Percentiles rank a stretch among this genome's conserved stretches.
phyloP scores from a whole-genome alignment of 1,140 invertebrate genomes.

The Drosophila nannoptera region DNA sequence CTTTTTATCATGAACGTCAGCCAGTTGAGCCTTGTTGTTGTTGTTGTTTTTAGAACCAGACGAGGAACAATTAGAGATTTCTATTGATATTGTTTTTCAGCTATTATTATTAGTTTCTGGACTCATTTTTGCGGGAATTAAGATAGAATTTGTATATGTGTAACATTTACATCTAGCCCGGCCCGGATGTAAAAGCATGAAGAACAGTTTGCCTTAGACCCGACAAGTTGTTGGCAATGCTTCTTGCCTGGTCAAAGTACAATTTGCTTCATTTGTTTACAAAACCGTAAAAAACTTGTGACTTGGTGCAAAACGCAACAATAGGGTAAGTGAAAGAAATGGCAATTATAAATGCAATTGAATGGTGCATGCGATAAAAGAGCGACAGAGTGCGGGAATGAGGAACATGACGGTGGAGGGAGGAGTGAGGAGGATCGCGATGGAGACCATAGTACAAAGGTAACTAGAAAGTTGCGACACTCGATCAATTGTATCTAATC shows the following conservation, averaged over 20 bases:
- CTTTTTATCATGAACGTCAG: constrained; percentile 21
- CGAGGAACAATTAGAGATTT: constrained; percentile 3
- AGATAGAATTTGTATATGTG: constrained; percentile 32
- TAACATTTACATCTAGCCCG: constrained; percentile 24
- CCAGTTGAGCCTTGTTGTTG: neutral
- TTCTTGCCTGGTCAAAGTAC: constrained; percentile 52
- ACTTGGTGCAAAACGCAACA: constrained; percentile 39
- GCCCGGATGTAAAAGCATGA: constrained; percentile 31
- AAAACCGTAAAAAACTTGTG: constrained; percentile 58
- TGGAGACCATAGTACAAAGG: neutral
- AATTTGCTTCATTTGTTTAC: constrained; percentile 64
- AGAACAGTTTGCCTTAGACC: constrained; percentile 15
- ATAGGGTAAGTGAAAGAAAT: constrained; percentile 2
- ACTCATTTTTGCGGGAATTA: constrained; percentile 11
- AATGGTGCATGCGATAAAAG: neutral
- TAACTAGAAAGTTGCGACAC: constrained; percentile 5
- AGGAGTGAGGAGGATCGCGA: neutral
- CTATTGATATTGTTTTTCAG: neutral
- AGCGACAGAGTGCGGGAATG: too few species aligned
- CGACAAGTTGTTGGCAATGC: constrained; percentile 58
- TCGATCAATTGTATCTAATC: constrained; percentile 16
- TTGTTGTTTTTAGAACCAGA: neutral
- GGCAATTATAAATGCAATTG: constrained; percentile 12
- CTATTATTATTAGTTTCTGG: neutral
- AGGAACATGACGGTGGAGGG: too few species aligned